phyloP scores from a whole-genome alignment of 2,888 invertebrate genomes.

The Hypolimnas misippus region DNA sequence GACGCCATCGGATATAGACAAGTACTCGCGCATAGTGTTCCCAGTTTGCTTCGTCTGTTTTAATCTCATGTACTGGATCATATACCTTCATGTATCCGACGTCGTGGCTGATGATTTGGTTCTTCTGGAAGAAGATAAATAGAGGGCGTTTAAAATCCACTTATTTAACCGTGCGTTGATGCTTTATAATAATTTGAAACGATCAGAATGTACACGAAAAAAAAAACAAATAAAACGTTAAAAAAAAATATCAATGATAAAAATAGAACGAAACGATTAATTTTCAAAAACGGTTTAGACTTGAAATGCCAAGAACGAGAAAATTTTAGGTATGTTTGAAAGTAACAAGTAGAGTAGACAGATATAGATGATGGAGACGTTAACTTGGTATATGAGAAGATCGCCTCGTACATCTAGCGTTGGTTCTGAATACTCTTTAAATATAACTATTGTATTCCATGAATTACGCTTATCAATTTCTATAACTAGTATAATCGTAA shows the following conservation, averaged over 20 bases:
- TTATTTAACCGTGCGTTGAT: slow-evolving; percentile 63
- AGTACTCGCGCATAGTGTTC: slow-evolving; percentile 98
- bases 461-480: slow-evolving; percentile 3
- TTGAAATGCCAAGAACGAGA: too few species aligned
- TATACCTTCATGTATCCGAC: slow-evolving; percentile 97
- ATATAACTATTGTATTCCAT: not conserved
- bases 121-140: slow-evolving; percentile 87
- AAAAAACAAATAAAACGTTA: not conserved
- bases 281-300: too few species aligned
- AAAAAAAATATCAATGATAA: not conserved
- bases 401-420: not conserved
- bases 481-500: not conserved
- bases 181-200: slow-evolving; percentile 73
- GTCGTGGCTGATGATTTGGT: slow-evolving; percentile 97
- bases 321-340: too few species aligned
- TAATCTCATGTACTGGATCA: slow-evolving; percentile 99
- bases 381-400: too few species aligned
- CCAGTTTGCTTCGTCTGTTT: slow-evolving; percentile 99
- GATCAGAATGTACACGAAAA: slow-evolving; percentile 10
- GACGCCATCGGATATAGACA: slow-evolving; percentile 99
- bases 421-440: not conserved
- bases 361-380: too few species aligned
- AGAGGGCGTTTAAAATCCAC: slow-evolving; percentile 73
- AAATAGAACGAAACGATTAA: too few species aligned
- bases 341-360: too few species aligned